Conservation (phyloP, 2,797 vertebrate species). For the Gymnothorax reevesii region DNA sequence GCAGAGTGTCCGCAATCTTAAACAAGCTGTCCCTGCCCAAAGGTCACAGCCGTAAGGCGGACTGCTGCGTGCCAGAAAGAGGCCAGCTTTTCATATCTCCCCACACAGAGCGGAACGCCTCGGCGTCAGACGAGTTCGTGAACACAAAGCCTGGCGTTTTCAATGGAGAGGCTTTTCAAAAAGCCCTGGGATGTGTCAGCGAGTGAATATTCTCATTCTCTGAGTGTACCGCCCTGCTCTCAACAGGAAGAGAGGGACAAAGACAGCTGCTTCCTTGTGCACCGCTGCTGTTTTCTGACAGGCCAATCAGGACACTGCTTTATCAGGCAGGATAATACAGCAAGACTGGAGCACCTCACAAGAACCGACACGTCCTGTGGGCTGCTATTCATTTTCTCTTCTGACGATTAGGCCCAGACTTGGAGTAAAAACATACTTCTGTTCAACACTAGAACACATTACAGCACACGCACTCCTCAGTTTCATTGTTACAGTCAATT, state of each 20-base stretch:
- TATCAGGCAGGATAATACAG: neutral
- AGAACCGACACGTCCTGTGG: neutral
- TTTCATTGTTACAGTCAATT: neutral
- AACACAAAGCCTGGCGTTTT: neutral
- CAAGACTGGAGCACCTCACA: neutral
- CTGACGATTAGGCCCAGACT: neutral
- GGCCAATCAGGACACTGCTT: neutral
- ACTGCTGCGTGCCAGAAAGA: neutral
- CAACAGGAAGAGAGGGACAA: neutral
- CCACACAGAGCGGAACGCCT: neutral
- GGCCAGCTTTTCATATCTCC: neutral
- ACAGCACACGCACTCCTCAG: neutral
- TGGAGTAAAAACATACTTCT: too few relatives aligned
- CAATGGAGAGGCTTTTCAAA: neutral
- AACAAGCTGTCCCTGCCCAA: too few relatives aligned
- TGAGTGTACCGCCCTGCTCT: neutral
- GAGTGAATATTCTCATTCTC: neutral
- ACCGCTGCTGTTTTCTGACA: neutral
- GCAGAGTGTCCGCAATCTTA: too few relatives aligned
- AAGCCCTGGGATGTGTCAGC: neutral
- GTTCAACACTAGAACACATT: too few relatives aligned
- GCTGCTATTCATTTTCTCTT: neutral
- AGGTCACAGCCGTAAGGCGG: neutral
- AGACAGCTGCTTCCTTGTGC: neutral
- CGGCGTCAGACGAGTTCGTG: neutral